Percentiles rank a stretch among this genome's conserved stretches.
These are phyloP conservation scores for Drosophila rellima DNA, from an alignment of 2,888 invertebrate species.

Conservation along the genomic window DNA sequence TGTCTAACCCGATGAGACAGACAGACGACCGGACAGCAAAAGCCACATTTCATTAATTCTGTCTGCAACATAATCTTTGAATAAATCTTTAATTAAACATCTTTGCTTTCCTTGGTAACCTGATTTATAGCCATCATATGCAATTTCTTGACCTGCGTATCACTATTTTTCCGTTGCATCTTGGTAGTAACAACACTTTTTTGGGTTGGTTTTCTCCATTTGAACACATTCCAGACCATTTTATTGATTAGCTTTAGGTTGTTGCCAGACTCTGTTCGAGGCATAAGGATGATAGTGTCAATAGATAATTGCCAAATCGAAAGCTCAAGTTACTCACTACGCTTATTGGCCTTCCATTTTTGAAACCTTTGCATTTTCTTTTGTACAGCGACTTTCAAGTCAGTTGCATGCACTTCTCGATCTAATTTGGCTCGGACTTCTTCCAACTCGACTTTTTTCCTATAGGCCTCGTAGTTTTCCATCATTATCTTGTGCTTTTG, in stretches of 20 bases:
- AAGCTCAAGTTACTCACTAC: neutral
- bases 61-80: neutral
- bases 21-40: neutral
- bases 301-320: neutral
- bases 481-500: constrained; percentile 1
- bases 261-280: neutral
- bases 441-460: neutral
- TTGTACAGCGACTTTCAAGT: neutral
- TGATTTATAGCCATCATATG: neutral
- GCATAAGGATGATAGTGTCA: neutral
- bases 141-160: neutral
- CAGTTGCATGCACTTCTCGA: neutral
- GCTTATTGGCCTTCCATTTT: neutral
- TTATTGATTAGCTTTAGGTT: neutral
- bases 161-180: neutral
- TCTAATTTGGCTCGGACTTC: neutral
- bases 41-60: neutral
- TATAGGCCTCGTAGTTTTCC: neutral
- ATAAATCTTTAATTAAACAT: neutral
- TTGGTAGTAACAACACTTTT: neutral
- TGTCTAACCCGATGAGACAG: neutral
- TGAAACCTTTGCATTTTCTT: neutral
- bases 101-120: neutral
- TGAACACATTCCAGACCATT: neutral
- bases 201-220: neutral